Conservation (phyloP, 2,797 vertebrate species). For the Hyperoplus lanceolatus region DNA sequence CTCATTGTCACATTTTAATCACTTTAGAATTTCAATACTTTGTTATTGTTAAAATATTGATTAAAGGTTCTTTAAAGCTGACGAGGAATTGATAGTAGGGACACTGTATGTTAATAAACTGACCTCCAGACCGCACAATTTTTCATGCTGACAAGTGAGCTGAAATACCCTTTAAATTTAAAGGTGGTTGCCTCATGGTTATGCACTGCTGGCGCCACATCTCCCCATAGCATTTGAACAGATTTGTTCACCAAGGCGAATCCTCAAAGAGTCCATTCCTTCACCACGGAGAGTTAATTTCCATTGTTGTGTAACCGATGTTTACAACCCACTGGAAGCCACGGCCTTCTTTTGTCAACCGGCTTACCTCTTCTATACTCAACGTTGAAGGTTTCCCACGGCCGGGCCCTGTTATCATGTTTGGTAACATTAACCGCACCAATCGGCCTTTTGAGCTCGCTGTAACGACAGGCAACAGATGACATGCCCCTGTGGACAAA, state of each 20-base stretch:
- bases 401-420: slow-evolving; percentile 21
- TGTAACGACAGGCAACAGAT: slow-evolving; percentile 56
- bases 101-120: not conserved
- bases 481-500: slow-evolving; percentile 58
- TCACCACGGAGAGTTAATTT: slow-evolving; percentile 15
- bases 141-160: slow-evolving; percentile 55
- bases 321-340: slow-evolving; percentile 38
- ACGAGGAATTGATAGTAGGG: not conserved
- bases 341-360: slow-evolving; percentile 50
- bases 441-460: slow-evolving; percentile 39
- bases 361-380: slow-evolving; percentile 33
- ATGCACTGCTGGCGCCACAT: slow-evolving; percentile 33
- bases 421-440: slow-evolving; percentile 60
- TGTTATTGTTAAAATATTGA: not conserved
- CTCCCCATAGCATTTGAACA: slow-evolving; percentile 20
- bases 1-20: not conserved
- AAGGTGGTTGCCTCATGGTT: slow-evolving; percentile 49
- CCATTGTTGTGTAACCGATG: slow-evolving; percentile 42
- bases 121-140: slow-evolving; percentile 16
- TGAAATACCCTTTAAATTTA: slow-evolving; percentile 50
- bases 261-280: slow-evolving; percentile 26
- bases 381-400: slow-evolving; percentile 61
- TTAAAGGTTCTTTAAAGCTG: not conserved
- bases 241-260: slow-evolving; percentile 30
- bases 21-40: not conserved